A percentile compares a stretch with the other conserved stretches of the same genome.
Evolutionary conservation across 30 jellyfish, hydroid and myxozoan genomes (phyloP).

Genomic region (Cassiopea andromeda): DNA sequence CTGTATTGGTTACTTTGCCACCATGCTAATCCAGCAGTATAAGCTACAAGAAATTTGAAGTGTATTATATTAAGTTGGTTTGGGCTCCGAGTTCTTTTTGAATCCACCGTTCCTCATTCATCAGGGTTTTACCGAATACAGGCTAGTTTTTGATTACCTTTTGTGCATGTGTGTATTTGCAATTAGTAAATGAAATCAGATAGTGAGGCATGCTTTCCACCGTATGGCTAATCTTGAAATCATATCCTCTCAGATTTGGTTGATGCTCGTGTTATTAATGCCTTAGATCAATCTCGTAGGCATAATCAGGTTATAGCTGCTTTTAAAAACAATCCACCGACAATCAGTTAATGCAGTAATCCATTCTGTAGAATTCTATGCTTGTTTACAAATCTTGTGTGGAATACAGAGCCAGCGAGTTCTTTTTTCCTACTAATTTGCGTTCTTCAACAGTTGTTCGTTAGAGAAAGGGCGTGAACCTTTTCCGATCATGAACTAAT

Average conservation of each 20-base stretch:
- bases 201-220: not conserved
- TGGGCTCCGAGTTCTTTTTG: too few species aligned
- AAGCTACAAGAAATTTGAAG: too few species aligned
- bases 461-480: not conserved
- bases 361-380: not conserved
- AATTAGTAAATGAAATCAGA: not conserved
- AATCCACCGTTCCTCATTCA: too few species aligned
- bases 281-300: not conserved
- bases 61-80: too few species aligned
- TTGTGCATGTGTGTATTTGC: not conserved
- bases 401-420: not conserved
- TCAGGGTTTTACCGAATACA: too few species aligned
- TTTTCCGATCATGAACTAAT: too few species aligned
- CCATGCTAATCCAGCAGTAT: too few species aligned
- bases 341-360: not conserved
- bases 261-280: not conserved
- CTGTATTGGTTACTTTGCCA: too few species aligned
- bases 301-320: not conserved
- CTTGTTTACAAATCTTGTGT: not conserved
- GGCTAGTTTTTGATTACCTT: not conserved
- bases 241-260: not conserved
- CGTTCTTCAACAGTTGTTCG: not conserved
- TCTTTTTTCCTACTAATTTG: not conserved
- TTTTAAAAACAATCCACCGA: not conserved
- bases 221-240: not conserved